A percentile compares a stretch with the other conserved stretches of the same genome.
Conservation (phyloP, 2,797 vertebrate species). For the Australoheros facetus region DNA sequence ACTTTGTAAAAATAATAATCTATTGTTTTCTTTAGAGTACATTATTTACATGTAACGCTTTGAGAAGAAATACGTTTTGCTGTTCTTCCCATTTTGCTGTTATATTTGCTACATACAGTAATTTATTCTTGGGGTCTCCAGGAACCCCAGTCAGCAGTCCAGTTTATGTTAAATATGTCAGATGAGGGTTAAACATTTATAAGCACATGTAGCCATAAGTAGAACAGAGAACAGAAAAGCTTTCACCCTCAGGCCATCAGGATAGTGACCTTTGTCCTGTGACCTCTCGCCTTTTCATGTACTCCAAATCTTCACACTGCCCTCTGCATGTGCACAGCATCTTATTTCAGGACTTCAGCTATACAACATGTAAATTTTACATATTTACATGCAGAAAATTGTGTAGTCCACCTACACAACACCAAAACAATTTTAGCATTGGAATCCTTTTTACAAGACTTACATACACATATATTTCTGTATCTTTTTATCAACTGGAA, state of each 20-base stretch:
- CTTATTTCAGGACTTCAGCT: neutral
- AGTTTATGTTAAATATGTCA: no score
- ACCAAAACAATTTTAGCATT: neutral
- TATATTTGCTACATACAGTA: no score
- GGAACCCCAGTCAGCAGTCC: no score
- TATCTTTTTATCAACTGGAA: neutral
- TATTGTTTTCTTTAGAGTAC: rapidly evolving
- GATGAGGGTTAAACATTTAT: neutral
- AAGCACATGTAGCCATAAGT: neutral
- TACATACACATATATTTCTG: neutral
- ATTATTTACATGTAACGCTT: neutral
- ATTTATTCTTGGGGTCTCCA: no score
- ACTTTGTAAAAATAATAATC: neutral
- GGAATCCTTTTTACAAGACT: neutral
- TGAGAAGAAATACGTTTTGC: neutral
- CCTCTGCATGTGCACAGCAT: neutral
- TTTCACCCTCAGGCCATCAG: neutral
- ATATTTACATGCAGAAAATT: neutral
- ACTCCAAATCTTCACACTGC: neutral
- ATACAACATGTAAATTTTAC: neutral
- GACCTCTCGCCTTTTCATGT: neutral
- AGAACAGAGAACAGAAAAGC: neutral
- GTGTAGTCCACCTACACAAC: neutral
- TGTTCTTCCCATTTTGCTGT: no score
- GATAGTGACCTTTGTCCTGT: neutral